Conservation (phyloP, 2,888 invertebrate species). For the Leptarthrus brevirostris region DNA sequence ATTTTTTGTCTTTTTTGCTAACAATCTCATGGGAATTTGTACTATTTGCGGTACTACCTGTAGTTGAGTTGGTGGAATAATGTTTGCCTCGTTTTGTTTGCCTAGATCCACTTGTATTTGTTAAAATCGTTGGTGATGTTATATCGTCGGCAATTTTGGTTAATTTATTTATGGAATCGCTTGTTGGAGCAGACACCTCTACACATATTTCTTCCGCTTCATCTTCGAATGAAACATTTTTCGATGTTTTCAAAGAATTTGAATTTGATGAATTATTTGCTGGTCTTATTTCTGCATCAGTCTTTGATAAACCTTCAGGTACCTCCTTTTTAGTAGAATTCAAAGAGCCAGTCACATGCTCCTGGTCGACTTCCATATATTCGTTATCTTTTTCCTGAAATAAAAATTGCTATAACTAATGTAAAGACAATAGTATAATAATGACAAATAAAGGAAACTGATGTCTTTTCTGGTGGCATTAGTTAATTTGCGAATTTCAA, state of each 20-base stretch:
- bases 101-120: neutral
- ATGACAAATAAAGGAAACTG: too few species aligned
- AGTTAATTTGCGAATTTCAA: too few species aligned
- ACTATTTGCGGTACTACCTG: conserved; percentile 6
- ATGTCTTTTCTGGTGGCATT: too few species aligned
- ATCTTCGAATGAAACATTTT: conserved; percentile 56
- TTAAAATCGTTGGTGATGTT: neutral
- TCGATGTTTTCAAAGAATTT: conserved; percentile 46
- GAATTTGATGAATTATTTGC: neutral
- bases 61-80: neutral
- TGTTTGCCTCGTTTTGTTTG: conserved; percentile 49
- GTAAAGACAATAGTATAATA: too few species aligned
- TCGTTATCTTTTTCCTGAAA: conserved; percentile 51
- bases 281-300: neutral
- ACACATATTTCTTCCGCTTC: conserved; percentile 45
- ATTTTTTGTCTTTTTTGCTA: conserved; percentile 54
- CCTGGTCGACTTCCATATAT: conserved; percentile 51
- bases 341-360: neutral
- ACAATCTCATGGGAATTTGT: conserved; percentile 44
- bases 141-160: conserved; percentile 30
- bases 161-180: neutral
- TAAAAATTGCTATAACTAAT: neutral
- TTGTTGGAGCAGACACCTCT: conserved; percentile 2
- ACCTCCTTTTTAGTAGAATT: neutral
- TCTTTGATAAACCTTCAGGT: neutral